Evolutionary conservation across 2,888 invertebrate genomes (phyloP).

Genomic region (Dicroscelio sp.): DNA sequence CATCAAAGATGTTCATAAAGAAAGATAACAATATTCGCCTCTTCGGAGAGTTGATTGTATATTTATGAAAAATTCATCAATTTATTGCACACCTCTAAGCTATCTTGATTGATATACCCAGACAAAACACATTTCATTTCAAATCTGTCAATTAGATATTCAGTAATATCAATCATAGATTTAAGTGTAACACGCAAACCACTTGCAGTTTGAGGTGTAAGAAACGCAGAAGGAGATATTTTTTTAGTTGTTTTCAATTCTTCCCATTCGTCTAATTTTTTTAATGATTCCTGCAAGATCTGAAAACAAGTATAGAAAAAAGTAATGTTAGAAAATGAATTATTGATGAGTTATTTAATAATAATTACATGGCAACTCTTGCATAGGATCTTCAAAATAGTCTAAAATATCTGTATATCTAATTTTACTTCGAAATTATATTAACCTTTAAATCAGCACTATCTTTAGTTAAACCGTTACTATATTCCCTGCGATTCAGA

Average conservation of each 20-base stretch:
- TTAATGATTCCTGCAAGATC: slow-evolving; percentile 39
- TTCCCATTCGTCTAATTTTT: slow-evolving; percentile 31
- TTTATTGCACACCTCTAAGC: not conserved
- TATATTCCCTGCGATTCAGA: not conserved
- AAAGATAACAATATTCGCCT: too few species aligned
- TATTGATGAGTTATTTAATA: too few species aligned
- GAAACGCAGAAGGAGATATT: slow-evolving; percentile 21
- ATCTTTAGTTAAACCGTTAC: slow-evolving; percentile 10
- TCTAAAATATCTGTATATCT: not conserved
- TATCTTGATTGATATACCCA: not conserved
- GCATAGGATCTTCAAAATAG: not conserved
- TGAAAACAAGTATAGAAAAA: not conserved
- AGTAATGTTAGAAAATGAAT: not conserved
- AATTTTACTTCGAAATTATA: not conserved
- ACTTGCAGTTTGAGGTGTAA: slow-evolving; percentile 35
- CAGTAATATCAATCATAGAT: not conserved
- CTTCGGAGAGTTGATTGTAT: too few species aligned
- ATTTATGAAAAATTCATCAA: too few species aligned
- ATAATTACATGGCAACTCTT: too few species aligned
- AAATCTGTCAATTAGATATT: not conserved
- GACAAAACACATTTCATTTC: not conserved
- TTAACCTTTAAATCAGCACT: slow-evolving; percentile 39
- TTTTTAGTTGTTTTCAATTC: too few species aligned
- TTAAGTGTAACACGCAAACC: not conserved
- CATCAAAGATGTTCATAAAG: too few species aligned